Base-by-base conservation (phyloP, 2,797 vertebrate species). In the Neosilurus hyrtlii region DNA sequence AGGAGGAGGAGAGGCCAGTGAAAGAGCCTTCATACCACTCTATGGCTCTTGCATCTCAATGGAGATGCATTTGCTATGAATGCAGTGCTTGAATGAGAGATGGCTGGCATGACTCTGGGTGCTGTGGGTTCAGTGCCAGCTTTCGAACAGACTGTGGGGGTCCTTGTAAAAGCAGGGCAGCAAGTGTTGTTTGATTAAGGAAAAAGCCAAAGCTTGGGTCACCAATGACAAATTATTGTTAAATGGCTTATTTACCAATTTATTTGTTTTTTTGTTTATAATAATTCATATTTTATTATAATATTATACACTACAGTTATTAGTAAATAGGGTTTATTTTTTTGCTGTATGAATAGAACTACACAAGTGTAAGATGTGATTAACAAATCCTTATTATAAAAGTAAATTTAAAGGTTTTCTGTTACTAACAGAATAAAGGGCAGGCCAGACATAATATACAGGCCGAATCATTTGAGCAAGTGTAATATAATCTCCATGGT, bases 1-100 rank as follows among this genome's bases (percentile, higher is more conserved):
- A 74, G 61, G 20, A 82, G 61, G 88, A 66, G 74, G 74, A 54
- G 66, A 79, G n/a, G 90, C 88, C 86, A 88, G 82, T 82, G 88
- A 90, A 87, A 84, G 90, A 82, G 87, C 86, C 87, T 92, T 92
- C 89, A 89, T 89, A 88, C 89, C 87, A 86, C 91, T 89, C 87
- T 87, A 84, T 83, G 56, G 86, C 79, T 85, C 79, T 88, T 83
- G 89, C 87, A 91, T 90, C 70, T 85, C 90, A 92, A 92, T 93
- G 82, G 70, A 87, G 85, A 87, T 89, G 90, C 88, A 82, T 81
- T 71, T 87, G 86, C 79, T 86, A 86, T 91, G 88, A 89, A 87
- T 88, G 75, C 72, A 72, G 26, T 43, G 73, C 49, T 54, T 62
- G 75, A 63, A 83, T 74, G 63, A 56, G 81, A 73, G 62, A 66